These are phyloP conservation scores for Tenthredo amoena DNA, from an alignment of 2,888 invertebrate genomes.

Conservation along the genomic window DNA sequence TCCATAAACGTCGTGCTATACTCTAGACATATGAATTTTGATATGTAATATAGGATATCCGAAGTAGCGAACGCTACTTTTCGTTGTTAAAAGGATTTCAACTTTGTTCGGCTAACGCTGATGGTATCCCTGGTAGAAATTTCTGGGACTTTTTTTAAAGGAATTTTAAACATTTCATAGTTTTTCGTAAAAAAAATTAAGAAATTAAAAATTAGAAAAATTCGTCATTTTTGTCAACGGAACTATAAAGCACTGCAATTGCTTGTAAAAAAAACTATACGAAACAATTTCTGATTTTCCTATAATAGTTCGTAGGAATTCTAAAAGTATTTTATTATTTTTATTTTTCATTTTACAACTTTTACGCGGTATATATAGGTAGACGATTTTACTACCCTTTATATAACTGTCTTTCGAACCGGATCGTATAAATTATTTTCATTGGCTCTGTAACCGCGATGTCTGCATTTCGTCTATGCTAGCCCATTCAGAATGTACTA, in stretches of 20 bases:
- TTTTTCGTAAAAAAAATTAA: no score
- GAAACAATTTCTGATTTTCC: no score
- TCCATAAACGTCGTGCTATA: background rate
- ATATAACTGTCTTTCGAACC: background rate
- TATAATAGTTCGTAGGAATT: background rate
- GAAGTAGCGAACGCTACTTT: background rate
- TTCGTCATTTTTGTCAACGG: no score
- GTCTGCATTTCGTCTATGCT: conserved; percentile 6
- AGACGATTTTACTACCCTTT: conserved; percentile 16
- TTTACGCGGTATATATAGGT: background rate
- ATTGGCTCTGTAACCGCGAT: conserved; percentile 1
- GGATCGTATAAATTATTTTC: conserved; percentile 31
- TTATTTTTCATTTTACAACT: background rate
- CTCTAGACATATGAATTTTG: background rate
- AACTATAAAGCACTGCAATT: no score
- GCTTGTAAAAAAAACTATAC: no score
- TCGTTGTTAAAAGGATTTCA: background rate
- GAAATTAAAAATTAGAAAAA: no score
- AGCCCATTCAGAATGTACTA: conserved; percentile 49
- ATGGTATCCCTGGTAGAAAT: background rate
- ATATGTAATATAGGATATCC: background rate
- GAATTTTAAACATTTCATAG: no score
- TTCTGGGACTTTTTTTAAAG: background rate
- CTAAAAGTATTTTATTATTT: background rate
- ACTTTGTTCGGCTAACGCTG: background rate